phyloP scores from a whole-genome alignment of 2,113 vertebrate genomes.

The Daphoenositta chrysoptera region DNA sequence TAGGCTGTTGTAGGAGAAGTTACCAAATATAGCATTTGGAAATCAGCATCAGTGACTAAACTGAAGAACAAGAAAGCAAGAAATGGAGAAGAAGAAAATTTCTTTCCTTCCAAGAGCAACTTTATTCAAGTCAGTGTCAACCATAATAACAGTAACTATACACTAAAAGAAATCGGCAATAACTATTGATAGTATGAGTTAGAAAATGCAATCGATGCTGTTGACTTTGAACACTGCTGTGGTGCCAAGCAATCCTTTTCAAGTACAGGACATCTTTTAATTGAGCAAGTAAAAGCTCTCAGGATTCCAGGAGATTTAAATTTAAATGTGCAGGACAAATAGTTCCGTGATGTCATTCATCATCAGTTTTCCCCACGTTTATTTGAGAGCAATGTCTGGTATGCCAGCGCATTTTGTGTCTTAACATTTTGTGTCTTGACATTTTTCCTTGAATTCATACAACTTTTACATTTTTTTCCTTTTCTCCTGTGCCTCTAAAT shows the following conservation, averaged over 20 bases:
- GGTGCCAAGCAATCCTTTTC: background rate
- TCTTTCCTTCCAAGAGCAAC: background rate
- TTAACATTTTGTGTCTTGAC: background rate
- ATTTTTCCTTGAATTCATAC: background rate
- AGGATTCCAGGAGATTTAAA: background rate
- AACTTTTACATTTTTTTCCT: background rate
- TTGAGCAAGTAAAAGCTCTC: background rate
- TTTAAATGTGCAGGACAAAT: background rate
- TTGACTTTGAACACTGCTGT: background rate
- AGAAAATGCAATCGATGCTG: background rate
- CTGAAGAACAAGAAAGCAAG: background rate
- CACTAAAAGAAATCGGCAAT: background rate
- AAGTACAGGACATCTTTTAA: background rate
- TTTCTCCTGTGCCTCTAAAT: background rate
- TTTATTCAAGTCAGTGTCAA: background rate
- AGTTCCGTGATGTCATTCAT: background rate
- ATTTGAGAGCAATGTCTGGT: background rate
- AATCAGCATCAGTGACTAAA: background rate
- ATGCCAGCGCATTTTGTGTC: background rate
- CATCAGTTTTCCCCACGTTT: background rate
- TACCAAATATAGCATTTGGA: background rate
- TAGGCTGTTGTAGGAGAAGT: background rate
- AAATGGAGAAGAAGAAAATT: background rate
- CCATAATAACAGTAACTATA: background rate
- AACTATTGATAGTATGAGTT: background rate